Base-by-base conservation (phyloP, 2,113 vertebrate species). In the Phylloscopus whistleri region DNA sequence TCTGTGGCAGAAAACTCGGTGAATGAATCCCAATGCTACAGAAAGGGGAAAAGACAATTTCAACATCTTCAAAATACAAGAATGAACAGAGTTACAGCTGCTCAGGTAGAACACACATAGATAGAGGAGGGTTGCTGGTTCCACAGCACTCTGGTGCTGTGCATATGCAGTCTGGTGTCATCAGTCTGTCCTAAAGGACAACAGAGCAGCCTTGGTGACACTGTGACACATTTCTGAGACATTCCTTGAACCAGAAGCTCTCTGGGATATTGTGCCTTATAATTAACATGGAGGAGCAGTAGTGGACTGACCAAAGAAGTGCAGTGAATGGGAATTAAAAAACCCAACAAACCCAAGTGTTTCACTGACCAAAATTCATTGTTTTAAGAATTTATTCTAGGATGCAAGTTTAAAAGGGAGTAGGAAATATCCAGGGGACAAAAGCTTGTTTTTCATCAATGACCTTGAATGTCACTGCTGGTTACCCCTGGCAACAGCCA, bases 401-500 rank as follows among this genome's bases (percentile, higher is more conserved):
- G 46, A 80, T 39, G n/a, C 43, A 93, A 76, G 46, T 70, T 93
- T 88, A 41, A 7, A 52, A 77, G 44, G 49, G 77, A 44, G 30
- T n/a, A 28, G 52, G 39, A 89, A 73, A 76, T 37, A 64, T 33
- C 41, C 11, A 60, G 9, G 37, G 69, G n/a, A 70, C 53, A 67
- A 77, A 84, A 81, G 33, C 49, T 81, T 89, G 39, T n/a, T 84
- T 90, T 89, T 52, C 48, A 80, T 86, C 1, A 0, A 68, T 76
- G 88, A 86, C 84, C 84, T 63, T 63, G 70, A 55, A 6, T 94
- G 76, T n/a, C 62, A 83, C 59, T 90, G 49, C 60, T 96, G 76
- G 93, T 89, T 91, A 80, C 88, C 79, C 72, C 4, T 70, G 90
- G 72, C 93, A 94, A 82, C 81, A 95, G 79, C 43, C 60, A 77